Base-by-base conservation (phyloP, 2,797 vertebrate genomes). In the Pterois miles region DNA sequence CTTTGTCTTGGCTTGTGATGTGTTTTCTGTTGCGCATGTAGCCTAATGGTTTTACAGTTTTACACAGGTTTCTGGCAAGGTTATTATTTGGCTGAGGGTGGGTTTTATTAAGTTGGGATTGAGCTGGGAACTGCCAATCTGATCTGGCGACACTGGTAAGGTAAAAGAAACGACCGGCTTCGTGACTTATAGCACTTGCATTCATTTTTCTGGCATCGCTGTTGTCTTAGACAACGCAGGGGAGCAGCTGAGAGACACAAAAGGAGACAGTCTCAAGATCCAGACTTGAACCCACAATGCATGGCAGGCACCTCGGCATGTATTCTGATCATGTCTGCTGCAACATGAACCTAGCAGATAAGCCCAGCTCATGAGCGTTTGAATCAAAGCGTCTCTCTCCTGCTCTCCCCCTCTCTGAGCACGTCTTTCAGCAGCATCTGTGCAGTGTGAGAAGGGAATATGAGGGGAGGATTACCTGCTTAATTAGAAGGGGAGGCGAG, bases 381-480 rank as follows among this genome's bases (percentile, higher is more conserved):
- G 69, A 82, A 86, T 85, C 71, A 75, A 81, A 85, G 66, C 23
- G 0, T 29, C 71, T 71, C 56, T 78, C 62, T 38, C 13, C 65
- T 43, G 52, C 80, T 73, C 70, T 69, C n/a, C 38, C 48, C n/a
- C 48, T 64, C 56, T 81, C 16, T 58, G 13, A 74, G 63, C 68
- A 22, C 66, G 73, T 87, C 72, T 77, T 83, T 77, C 59, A 72
- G 76, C 60, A 76, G 78, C 83, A 82, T 86, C 80, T 86, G 84
- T 78, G 76, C 60, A 33, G n/a, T 78, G 71, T 67, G 65, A 71
- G 52, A 53, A 46, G 54, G 68, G 50, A 81, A 79, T 71, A 46
- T 71, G 60, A 83, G 66, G 67, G 76, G 76, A 80, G 81, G 80
- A 89, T 84, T 87, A 90, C 84, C 83, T 86, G 63, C 74, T 80